These are phyloP conservation scores for Sternarchorhynchus goeldii DNA, from an alignment of 2,797 vertebrate genomes.

Conservation along the genomic window DNA sequence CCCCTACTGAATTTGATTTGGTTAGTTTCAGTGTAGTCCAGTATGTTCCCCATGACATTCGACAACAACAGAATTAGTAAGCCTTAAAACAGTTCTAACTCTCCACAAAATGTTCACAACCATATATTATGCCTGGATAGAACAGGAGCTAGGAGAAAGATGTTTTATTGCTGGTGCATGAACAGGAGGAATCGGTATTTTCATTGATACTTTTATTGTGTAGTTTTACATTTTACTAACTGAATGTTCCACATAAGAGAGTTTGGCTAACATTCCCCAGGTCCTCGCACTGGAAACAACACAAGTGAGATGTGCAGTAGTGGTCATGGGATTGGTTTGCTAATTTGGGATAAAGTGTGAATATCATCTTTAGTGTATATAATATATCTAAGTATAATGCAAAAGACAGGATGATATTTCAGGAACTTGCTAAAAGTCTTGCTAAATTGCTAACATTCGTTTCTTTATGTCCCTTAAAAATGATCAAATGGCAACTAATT, in stretches of 20 bases:
- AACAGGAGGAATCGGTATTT: slow-evolving; percentile 11
- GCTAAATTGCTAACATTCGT: too few relatives aligned
- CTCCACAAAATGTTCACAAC: slow-evolving; percentile 24
- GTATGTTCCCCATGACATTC: slow-evolving; percentile 8
- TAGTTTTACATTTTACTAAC: slow-evolving; percentile 1
- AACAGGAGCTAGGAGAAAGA: neutral
- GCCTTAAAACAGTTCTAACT: slow-evolving; percentile 54
- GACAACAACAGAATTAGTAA: slow-evolving; percentile 33
- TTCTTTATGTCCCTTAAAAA: too few relatives aligned
- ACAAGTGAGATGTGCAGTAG: neutral
- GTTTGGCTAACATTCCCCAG: slow-evolving; percentile 27
- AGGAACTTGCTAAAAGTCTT: too few relatives aligned
- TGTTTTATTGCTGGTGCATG: slow-evolving; percentile 9
- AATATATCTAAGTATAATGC: too few relatives aligned
- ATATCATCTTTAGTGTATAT: too few relatives aligned
- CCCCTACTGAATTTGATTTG: slow-evolving; percentile 49
- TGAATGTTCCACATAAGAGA: neutral
- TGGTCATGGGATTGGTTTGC: too few relatives aligned
- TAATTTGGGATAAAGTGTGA: too few relatives aligned
- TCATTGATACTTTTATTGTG: neutral
- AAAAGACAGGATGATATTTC: too few relatives aligned
- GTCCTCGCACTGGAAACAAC: neutral
- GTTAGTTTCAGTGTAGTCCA: slow-evolving; percentile 42
- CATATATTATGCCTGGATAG: slow-evolving; percentile 24
- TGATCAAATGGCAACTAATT: neutral